Evolutionary conservation across 2,797 vertebrate species (phyloP).

Genomic region (Aselliscus stoliczkanus): DNA sequence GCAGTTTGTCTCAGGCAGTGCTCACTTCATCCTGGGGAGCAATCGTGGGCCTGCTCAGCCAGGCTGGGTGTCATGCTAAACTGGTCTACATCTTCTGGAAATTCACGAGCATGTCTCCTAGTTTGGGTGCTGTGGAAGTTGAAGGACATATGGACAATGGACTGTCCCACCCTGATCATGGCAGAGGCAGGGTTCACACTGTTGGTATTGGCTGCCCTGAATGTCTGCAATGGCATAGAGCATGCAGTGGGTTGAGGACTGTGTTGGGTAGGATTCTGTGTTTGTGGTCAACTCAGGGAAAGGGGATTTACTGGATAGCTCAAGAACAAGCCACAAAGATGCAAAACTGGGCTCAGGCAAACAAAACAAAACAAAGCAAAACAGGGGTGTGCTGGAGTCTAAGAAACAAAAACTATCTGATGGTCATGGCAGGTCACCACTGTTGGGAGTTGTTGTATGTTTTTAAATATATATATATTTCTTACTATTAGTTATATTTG

Average conservation of each 20-base stretch:
- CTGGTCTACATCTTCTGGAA: neutral
- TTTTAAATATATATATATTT: neutral
- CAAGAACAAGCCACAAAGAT: neutral
- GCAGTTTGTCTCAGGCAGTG: neutral
- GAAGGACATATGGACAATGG: neutral
- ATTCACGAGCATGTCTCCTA: neutral
- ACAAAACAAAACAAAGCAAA: neutral
- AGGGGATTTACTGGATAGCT: neutral
- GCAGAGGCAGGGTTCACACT: neutral
- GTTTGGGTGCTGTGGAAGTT: neutral
- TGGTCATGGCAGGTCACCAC: neutral
- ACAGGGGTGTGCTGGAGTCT: neutral
- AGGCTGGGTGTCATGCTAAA: fast-evolving
- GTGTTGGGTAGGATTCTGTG: neutral
- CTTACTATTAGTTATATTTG: neutral
- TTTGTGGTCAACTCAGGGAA: too few relatives aligned
- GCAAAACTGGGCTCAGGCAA: neutral
- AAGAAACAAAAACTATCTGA: too few relatives aligned
- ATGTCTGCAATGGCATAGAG: too few relatives aligned
- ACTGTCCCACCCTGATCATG: fast-evolving
- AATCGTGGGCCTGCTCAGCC: neutral
- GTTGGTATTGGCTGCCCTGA: neutral
- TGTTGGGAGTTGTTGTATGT: neutral
- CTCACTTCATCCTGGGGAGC: fast-evolving
- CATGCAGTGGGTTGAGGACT: fast-evolving